Base-by-base conservation (phyloP, 2,797 vertebrate genomes). In the Philypnodon macrostomus region DNA sequence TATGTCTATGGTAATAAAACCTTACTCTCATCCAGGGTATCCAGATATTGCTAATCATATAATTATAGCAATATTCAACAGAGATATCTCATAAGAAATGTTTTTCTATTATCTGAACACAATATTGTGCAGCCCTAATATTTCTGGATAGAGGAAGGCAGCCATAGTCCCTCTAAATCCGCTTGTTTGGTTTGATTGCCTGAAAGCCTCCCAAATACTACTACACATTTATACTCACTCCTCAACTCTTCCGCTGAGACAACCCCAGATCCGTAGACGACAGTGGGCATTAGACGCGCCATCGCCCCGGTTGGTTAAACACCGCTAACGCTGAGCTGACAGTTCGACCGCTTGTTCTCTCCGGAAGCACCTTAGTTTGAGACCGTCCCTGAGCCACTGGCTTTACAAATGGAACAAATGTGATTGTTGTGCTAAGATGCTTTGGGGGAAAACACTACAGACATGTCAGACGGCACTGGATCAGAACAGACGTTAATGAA, bases 151-250 rank as follows among this genome's bases (percentile, higher is more conserved):
- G n/a, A n/a, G n/a, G n/a, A n/a, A n/a, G n/a, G n/a, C n/a, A n/a
- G n/a, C n/a, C n/a, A n/a, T n/a, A n/a, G n/a, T n/a, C n/a, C n/a
- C n/a, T n/a, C n/a, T n/a, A n/a, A n/a, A n/a, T 24, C 24, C 2
- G 69, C 73, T 63, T 73, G 61, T 74, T 76, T 75, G 73, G 79
- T 83, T 78, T 60, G 70, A 78, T 73, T 82, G 73, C 78, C 70
- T 77, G 57, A 77, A 81, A 82, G 57, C 73, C 64, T 75, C 58
- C 70, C 63, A 48, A 62, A 65, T 21, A 64, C 62, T 57, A 12
- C 12, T 8, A 50, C 4, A 64, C 49, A 57, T 63, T 51, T 37
- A 54, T 63, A 44, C 61, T 63, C 63, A 48, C 41, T 47, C 50
- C 48, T 51, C 26, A 48, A 23, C 33, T 34, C 64, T 19, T 36